Base-by-base conservation (phyloP, 2,888 invertebrate species). In the Drosophila helvetica region DNA sequence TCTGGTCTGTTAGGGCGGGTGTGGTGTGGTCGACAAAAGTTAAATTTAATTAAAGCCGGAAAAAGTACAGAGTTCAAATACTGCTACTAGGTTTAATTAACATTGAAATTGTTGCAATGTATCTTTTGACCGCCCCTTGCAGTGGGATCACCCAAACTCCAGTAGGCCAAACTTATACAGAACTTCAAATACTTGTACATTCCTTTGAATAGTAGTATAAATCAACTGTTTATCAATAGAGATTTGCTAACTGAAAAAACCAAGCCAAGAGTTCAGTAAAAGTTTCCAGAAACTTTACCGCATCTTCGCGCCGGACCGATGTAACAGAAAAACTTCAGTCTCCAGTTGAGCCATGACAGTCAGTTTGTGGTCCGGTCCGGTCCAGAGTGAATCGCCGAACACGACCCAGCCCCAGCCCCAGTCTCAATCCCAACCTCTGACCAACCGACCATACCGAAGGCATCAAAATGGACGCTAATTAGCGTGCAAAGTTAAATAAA, bases 401-500 rank as follows among this genome's bases (percentile, higher is more conserved):
- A 17, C 42, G 6, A 43, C 18, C 38, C 45, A n/a, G 33, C 50
- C 33, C 50, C 27, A 27, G 27, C 7, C 7, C 7, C 27, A 27
- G 27, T n/a, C n/a, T n/a, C n/a, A n/a, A n/a, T n/a, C n/a, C n/a
- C n/a, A n/a, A n/a, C n/a, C n/a, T n/a, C n/a, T n/a, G n/a, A n/a
- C n/a, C n/a, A n/a, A n/a, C 18, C 18, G 17, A 25, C 12, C 47
- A 30, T 50, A 71, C 12, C 50, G 62, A 56, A 54, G 43, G 52
- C 79, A 64, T 74, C 65, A 79, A 69, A 74, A 69, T 66, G 68
- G 62, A 56, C 68, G 72, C 78, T 79, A 79, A 79, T 79, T 79
- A 79, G 75, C 66, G 59, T 55, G 38, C 66, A 79, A 82, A 83
- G 75, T 79, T 74, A 77, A 81, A 77, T 74, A 69, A 81, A 71